Evolutionary conservation across 2,888 invertebrate genomes (phyloP), one percentile per base, ranked within the genome.

Genomic region (Drosophila subquinaria): DNA sequence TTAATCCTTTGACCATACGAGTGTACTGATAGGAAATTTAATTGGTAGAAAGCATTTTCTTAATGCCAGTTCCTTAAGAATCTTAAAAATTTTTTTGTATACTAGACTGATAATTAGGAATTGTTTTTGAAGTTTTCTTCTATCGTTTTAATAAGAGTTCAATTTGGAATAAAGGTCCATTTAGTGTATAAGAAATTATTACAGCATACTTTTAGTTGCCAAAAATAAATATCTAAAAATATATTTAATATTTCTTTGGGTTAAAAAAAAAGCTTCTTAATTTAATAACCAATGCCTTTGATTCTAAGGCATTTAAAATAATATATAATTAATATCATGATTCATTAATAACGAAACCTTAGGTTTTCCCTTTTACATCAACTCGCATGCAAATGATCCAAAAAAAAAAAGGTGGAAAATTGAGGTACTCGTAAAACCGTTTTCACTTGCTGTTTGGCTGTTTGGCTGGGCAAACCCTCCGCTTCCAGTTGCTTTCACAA

Each of bases 401-500:
- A 43, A 9, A 45, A 11, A 45, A 11, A 62, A 48, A 9, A 36
- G 17, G 11, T n/a, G 43, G 35, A 42, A 52, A 35, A 52, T 45
- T 63, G 38, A 52, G 62, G n/a, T 20, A 45, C n/a, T 38, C 38
- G n/a, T 38, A 20, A 67, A 69, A 70, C 20, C 17, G 62, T 89
- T 87, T 87, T 85, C 75, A 76, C 81, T 76, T 78, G 74, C 59
- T 40, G 23, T 43, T 20, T n/a, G 36, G 43, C 35, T 48, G 23
- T 43, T 20, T 17, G 36, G 56, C 35, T 48, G 62, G 69, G 56
- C 63, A 23, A 53, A 36, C 60, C 78, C 48, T 57, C 42, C 6
- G 15, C 30, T n/a, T 36, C n/a, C 48, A 51, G 45, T 35, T 56
- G 75, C 82, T 82, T 82, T 82, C 87, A 79, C 82, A 80, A 70